phyloP scores from a whole-genome alignment of 2,113 vertebrate genomes.

The Machaerirhynchus nigripectus region DNA sequence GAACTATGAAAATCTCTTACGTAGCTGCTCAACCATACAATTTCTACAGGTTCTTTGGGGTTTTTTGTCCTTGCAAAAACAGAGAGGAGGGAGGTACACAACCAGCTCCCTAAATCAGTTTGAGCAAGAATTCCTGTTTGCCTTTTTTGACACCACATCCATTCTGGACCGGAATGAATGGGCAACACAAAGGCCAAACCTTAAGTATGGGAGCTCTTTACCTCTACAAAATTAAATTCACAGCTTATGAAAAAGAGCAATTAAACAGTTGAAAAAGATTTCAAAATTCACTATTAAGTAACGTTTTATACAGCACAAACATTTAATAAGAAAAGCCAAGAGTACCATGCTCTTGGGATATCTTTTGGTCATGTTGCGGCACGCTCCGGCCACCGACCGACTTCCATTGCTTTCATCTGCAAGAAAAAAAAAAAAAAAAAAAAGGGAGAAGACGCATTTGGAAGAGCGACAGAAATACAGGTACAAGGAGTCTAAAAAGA shows the following conservation, averaged over 20 bases:
- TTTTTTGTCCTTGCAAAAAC: conserved; percentile 11
- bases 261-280: not conserved
- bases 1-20: too few relatives aligned
- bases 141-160: conserved; percentile 59
- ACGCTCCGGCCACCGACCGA: not conserved
- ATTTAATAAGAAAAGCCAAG: not conserved
- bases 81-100: not conserved
- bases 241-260: not conserved
- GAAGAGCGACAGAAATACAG: not conserved
- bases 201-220: not conserved
- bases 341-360: not conserved
- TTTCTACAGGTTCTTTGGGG: not conserved
- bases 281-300: not conserved
- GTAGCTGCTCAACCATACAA: not conserved
- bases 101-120: not conserved
- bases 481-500: too few relatives aligned
- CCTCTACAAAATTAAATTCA: not conserved
- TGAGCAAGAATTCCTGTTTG: conserved; percentile 32
- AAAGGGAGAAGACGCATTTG: accelerated
- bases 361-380: not conserved
- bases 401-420: not conserved
- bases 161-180: conserved; percentile 23
- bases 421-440: not conserved
- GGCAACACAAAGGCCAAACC: conserved; percentile 53
- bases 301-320: not conserved